Base-by-base conservation (phyloP, 2,797 vertebrate species). In the Anolis apletophallus region DNA sequence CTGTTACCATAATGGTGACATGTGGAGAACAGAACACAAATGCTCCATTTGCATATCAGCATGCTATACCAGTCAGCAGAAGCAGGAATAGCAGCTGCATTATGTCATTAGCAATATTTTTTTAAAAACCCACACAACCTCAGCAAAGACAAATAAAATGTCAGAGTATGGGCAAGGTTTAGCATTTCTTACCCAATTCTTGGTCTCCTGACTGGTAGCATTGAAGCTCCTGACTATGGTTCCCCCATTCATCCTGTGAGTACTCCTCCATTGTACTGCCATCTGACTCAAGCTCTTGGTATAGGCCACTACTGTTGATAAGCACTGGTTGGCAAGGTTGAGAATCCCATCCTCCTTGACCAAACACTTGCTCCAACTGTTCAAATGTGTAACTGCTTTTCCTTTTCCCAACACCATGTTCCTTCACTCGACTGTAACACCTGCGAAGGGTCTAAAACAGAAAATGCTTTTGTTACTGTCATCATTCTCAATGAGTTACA, bases 361-460 rank as follows among this genome's bases (percentile, higher is more conserved):
- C 99, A 36, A 99, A 99, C 92, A 99, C 99, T 93, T 99, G 98
- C 96, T 99, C 99, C 97, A 99, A 98, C 97, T 99, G 99, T 86
- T 99, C 98, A 14, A 99, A 98, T 0, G 99, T 99, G 96, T 99
- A 99, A 96, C 98, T 99, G 97, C 99, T 99, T 97, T 99, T 99
- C 95, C 99, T 97, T 93, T 99, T 99, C 46, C 99, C 99, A 0
- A 99, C 98, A 57, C 99, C 99, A 0, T 99, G 98, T 95, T 99
- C 99, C 96, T 99, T 99, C 91, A 99, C 99, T 0, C 99, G 98
- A 95, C 99, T 99, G 97, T 99, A 99, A 95, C 99, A 99, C 91
- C 99, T 97, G 84, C 98, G 97, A 36, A 99, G 97, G 36, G 98
- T 99, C 98, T 99, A 68, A 85, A 94, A 95, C 77, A 93, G 91